Evolutionary conservation across 2,113 vertebrate species (phyloP), one percentile per base, ranked within the genome.

Genomic region (Eublepharis macularius): DNA sequence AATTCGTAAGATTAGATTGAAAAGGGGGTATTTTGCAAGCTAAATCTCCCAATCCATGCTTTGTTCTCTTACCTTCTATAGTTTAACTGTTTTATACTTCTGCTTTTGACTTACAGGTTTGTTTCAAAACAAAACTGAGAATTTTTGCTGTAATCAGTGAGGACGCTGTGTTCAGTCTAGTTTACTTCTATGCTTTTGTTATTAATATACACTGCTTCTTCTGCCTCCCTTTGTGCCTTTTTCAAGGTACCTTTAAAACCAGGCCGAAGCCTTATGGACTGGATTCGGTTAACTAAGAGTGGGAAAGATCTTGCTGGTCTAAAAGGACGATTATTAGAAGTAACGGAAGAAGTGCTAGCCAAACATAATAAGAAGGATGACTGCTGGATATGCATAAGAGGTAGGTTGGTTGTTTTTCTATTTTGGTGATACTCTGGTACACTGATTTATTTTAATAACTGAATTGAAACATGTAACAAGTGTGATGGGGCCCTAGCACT

Each of bases 331-430:
- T 90, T 98, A 39, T 94, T 97, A 49, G 98, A 98, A 41, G 98
- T 99, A 17, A 98, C 97, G 0, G 96, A 98, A 90, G 97, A 99
- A 77, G 98, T 99, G 86, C 97, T 99, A 80, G 94, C 96, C 80
- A 98, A 97, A 81, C 99, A 99, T 94, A 98, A 97, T 94, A 97
- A 82, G 29, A 97, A 96, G 88, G 94, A 95, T 1, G 98, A 99
- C 93, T 99, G 99, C 94, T 99, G 98, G 99, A 98, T 98, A 76
- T 98, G 98, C 91, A 98, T 99, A 93, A 96, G 98, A 98, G 98
- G 99, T 99, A 90, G 84, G 94, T 93, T 39, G 47, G 65, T 74
- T 83, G 26, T 36, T 39, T 4, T 34, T 45, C 19, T 24, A 6
- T 16, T 70, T 70, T 70, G 34, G 34, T 70, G 36, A 70, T 70